Evolutionary conservation across 1,140 invertebrate species (phyloP), one percentile per base, ranked within the genome.

Genomic region (Chymomyza costata): DNA sequence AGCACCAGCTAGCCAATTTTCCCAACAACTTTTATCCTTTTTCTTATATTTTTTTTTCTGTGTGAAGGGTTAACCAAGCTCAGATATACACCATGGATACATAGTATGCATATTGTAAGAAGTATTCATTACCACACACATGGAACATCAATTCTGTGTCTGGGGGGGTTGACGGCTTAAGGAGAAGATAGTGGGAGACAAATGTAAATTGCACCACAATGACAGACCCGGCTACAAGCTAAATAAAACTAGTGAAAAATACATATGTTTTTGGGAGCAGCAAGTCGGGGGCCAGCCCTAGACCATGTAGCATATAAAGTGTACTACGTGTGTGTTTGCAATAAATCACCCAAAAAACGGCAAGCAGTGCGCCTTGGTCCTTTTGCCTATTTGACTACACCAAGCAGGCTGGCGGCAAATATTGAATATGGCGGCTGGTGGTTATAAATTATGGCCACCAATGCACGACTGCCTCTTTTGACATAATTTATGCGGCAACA

Each of bases 351-450:
- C 64, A 40, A 21, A 11, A 38, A 31, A 47, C 56, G 48, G 48
- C 53, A 54, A 52, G 51, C 53, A 40, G 53, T 5, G 67, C 49
- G 35, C 35, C 16, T 25, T 5, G 21, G 3, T 25, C 3, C 3
- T 25, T 8, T 25, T 25, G 21, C 21, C 21, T 38, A 17, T 17
- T 17, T 38, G 10, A 7, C 10, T 38, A 14, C 21, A 5, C n/a
- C n/a, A n/a, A n/a, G n/a, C n/a, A n/a, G n/a, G n/a, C n/a, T 11
- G n/a, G 5, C 10, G 74, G 67, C 73, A 80, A 80, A 80, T 80
- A 80, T 80, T 80, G 73, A 80, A 80, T 73, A 73, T 80, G 67
- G 73, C 67, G 67, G 73, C 67, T 80, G 55, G 53, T 65, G 73
- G 73, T 56, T 80, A 61, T 80, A 80, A 80, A 80, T 80, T 80